Evolutionary conservation across 2,888 invertebrate species (phyloP).

Genomic region (Tillus elongatus): DNA sequence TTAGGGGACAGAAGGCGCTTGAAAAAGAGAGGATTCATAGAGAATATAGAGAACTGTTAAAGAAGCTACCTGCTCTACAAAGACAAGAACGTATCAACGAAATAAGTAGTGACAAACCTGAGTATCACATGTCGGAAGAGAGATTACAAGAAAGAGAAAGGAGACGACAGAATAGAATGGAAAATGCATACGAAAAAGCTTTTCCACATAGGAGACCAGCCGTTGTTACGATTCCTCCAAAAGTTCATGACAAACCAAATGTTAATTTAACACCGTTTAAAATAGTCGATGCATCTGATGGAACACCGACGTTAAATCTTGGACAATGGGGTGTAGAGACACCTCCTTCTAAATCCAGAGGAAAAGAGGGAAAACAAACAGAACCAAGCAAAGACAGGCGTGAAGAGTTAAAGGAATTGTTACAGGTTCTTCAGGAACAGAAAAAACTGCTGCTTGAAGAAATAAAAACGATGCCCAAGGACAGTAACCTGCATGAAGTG

Average conservation of each 20-base stretch:
- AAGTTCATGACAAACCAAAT: constrained; percentile 20
- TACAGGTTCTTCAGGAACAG: constrained; percentile 36
- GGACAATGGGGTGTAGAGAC: constrained; percentile 21
- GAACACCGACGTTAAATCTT: constrained; percentile 17
- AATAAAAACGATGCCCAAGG: not conserved
- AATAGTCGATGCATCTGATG: constrained; percentile 17
- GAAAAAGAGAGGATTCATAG: constrained; percentile 44
- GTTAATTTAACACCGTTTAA: constrained; percentile 17
- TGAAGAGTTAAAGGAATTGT: constrained; percentile 32
- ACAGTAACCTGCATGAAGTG: not conserved
- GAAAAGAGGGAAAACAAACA: constrained; percentile 19
- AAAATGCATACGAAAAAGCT: constrained; percentile 44
- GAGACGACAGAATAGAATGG: constrained; percentile 45
- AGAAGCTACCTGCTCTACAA: constrained; percentile 39
- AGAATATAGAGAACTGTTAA: constrained; percentile 45
- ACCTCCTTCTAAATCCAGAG: constrained; percentile 8
- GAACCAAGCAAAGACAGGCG: constrained; percentile 21
- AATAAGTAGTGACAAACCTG: constrained; percentile 33
- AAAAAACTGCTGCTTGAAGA: constrained; percentile 18
- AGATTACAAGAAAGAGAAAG: constrained; percentile 40
- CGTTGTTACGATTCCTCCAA: constrained; percentile 32
- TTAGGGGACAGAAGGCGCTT: constrained; percentile 44
- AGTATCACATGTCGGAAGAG: constrained; percentile 40
- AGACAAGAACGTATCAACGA: constrained; percentile 36
- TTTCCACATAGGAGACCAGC: constrained; percentile 29